Base-by-base conservation (phyloP, 1,140 invertebrate species). In the Teleopsis dalmanni region DNA sequence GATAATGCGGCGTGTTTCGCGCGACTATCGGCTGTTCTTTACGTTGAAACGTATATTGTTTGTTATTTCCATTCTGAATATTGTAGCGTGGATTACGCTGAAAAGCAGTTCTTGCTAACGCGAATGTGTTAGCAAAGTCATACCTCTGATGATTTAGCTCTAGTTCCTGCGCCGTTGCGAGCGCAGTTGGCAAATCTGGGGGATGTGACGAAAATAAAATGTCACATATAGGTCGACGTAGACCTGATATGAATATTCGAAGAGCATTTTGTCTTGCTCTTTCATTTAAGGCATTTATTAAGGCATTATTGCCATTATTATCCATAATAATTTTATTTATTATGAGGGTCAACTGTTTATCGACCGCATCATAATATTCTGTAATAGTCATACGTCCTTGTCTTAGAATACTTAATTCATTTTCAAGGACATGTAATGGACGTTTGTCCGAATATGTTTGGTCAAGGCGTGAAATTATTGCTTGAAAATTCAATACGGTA, bases 401-500 rank as follows among this genome's bases (percentile, higher is more conserved):
- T 1, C 47, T 18, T 10, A 56, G 40, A 13, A 27, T 48, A n/a
- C 35, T 50, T 23, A 58, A 4, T 35, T 58, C 49, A 19, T 48
- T 37, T 41, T 55, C 51, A 7, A 55, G 47, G 8, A 53, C 13
- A 33, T 55, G n/a, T n/a, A n/a, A n/a, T n/a, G n/a, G n/a, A n/a
- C 51, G 31, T 43, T 54, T 56, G 36, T 54, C 57, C 9, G 57
- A 27, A 27, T 56, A 54, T 2, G 47, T 50, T 18, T 51, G 52
- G 14, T 56, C 54, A 14, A 54, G 37, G 1, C 53, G 13, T 29
- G 19, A 25, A 1, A 54, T 54, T 16, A 54, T 59, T 1, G 51
- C 55, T 9, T 52, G 48, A 34, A 57, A 55, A 44, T 59, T 59
- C 1, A 57, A 13, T 6, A 41, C 34, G n/a, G 55, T 57, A 33